A percentile compares a stretch with the other conserved stretches of the same genome.
These are phyloP conservation scores for Osmerus eperlanus DNA, from an alignment of 2,113 vertebrate species.

Conservation along the genomic window DNA sequence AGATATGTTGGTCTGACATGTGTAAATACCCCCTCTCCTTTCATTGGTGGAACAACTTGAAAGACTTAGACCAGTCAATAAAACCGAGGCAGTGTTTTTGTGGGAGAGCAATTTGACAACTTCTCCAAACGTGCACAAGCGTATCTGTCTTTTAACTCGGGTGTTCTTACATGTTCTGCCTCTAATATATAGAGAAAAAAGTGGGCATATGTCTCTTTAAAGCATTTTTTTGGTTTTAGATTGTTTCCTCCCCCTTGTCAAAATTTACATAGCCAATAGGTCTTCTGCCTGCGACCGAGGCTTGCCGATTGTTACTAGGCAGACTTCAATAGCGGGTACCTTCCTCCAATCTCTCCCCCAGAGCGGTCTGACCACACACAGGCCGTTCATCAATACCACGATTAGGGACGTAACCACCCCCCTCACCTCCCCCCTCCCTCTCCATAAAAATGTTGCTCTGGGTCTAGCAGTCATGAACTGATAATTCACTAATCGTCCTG, in stretches of 20 bases:
- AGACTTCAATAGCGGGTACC: conserved; percentile 71
- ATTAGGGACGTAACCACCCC: neutral
- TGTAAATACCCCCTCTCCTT: too few relatives aligned
- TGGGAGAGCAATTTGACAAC: too few relatives aligned
- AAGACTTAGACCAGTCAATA: too few relatives aligned
- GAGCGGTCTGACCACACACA: neutral
- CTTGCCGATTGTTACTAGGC: conserved; percentile 92
- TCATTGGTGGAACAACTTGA: too few relatives aligned
- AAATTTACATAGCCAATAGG: conserved; percentile 93
- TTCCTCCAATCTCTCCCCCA: conserved; percentile 16
- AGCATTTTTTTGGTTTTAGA: conserved; percentile 59
- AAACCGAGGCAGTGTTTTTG: too few relatives aligned
- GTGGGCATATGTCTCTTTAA: conserved; percentile 76
- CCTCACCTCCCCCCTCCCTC: conserved; percentile 31
- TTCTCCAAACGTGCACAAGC: too few relatives aligned
- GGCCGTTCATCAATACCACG: too few relatives aligned
- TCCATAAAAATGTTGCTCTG: too few relatives aligned
- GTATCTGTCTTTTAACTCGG: too few relatives aligned
- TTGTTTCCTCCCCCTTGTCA: conserved; percentile 77
- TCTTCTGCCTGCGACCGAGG: conserved; percentile 77
- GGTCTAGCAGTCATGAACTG: too few relatives aligned
- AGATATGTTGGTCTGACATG: neutral
- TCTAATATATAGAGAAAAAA: conserved; percentile 51
- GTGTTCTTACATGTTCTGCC: neutral
- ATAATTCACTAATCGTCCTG: too few relatives aligned